Conservation (phyloP, 2,113 vertebrate species). For the Chitala chitala region DNA sequence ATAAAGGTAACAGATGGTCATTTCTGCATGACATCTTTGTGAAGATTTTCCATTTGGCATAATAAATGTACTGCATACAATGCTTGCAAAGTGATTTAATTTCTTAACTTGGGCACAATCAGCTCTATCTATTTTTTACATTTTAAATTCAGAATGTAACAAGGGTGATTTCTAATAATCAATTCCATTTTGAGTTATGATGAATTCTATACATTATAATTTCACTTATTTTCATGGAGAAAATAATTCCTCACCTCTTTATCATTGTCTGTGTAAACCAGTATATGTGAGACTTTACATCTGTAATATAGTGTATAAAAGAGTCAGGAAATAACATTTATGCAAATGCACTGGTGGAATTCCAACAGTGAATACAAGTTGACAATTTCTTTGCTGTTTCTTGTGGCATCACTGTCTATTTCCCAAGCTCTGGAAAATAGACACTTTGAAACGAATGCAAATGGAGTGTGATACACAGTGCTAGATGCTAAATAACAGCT, state of each 20-base stretch:
- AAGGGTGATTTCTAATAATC: too few relatives aligned
- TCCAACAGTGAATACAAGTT: not conserved
- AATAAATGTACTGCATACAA: not conserved
- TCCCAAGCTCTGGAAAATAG: not conserved
- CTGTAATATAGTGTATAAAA: not conserved
- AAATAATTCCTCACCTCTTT: not conserved
- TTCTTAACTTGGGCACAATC: too few relatives aligned
- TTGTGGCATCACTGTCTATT: not conserved
- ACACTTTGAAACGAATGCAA: not conserved
- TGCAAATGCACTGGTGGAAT: not conserved
- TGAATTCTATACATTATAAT: not conserved
- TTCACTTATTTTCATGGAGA: not conserved
- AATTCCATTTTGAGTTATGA: too few relatives aligned
- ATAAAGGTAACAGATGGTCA: not conserved
- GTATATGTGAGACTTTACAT: not conserved
- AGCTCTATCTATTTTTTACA: too few relatives aligned
- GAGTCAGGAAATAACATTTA: not conserved
- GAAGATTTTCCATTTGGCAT: not conserved
- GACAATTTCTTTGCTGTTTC: not conserved
- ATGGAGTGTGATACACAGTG: not conserved
- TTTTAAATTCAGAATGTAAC: not conserved
- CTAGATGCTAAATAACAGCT: not conserved
- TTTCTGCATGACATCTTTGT: not conserved
- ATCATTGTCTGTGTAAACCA: not conserved
- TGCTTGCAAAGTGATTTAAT: not conserved